Evolutionary conservation across 2,113 vertebrate species (phyloP).

Genomic region (Abramis brama): DNA sequence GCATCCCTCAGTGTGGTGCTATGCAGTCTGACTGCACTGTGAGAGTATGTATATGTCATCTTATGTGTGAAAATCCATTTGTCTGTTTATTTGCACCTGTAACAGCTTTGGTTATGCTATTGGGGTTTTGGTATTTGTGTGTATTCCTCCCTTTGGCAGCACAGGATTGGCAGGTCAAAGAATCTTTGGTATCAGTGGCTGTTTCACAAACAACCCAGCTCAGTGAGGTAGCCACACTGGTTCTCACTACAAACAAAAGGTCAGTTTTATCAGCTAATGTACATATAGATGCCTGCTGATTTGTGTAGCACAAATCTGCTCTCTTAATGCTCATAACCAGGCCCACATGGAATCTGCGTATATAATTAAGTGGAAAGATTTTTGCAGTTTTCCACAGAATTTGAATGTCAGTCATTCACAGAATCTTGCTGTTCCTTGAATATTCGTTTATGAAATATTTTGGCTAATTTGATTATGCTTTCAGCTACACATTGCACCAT

Average conservation of each 20-base stretch:
- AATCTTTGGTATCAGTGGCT: slow-evolving; percentile 99
- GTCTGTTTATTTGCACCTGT: slow-evolving; percentile 24
- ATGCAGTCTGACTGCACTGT: slow-evolving; percentile 79
- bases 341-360: background rate
- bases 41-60: slow-evolving; percentile 39
- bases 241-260: slow-evolving; percentile 92
- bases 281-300: slow-evolving; percentile 69
- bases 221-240: slow-evolving; percentile 98
- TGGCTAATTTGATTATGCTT: slow-evolving; percentile 4
- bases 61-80: slow-evolving; percentile 20
- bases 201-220: slow-evolving; percentile 94
- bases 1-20: slow-evolving; percentile 71
- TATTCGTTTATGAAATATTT: background rate
- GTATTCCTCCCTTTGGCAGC: slow-evolving; percentile 68
- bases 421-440: background rate
- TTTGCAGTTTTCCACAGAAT: background rate
- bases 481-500: slow-evolving; percentile 1
- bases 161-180: slow-evolving; percentile 90
- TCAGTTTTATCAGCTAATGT: slow-evolving; percentile 68
- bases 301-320: slow-evolving; percentile 67
- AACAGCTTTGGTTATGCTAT: slow-evolving; percentile 23
- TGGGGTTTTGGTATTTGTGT: slow-evolving; percentile 24
- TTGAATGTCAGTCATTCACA: background rate
- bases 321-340: slow-evolving; percentile 63
- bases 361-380: background rate